Conservation (phyloP, 2,888 invertebrate genomes). For the Chloroclysta siterata region DNA sequence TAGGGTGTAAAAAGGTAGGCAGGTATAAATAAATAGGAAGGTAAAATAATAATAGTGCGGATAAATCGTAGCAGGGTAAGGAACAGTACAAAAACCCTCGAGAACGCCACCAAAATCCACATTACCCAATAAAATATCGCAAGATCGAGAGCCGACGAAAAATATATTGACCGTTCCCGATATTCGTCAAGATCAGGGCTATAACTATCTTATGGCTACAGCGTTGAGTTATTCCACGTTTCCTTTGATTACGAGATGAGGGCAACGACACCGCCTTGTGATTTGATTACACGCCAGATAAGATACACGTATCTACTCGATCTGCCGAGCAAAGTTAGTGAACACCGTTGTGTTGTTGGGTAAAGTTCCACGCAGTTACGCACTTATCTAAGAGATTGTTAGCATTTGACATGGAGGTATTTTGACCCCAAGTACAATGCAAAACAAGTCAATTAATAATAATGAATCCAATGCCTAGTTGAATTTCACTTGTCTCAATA, state of each 20-base stretch:
- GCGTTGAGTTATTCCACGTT: conserved; percentile 21
- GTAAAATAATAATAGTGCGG: neutral
- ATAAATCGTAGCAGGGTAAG: conserved; percentile 9
- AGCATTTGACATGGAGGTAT: conserved; percentile 4
- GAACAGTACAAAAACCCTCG: conserved; percentile 5
- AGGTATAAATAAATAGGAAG: neutral
- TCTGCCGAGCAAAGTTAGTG: conserved; percentile 8
- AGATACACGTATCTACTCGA: conserved; percentile 40
- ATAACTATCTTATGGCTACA: conserved; percentile 23
- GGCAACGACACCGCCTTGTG: conserved; percentile 52
- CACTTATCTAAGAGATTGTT: conserved; percentile 19
- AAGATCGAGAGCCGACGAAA: conserved; percentile 21
- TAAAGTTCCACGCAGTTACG: conserved; percentile 19
- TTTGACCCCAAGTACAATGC: neutral
- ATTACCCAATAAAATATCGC: conserved; percentile 23
- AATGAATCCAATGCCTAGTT: neutral
- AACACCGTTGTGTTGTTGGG: conserved; percentile 6
- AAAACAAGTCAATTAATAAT: neutral
- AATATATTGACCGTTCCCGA: conserved; percentile 30
- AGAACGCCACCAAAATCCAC: conserved; percentile 20
- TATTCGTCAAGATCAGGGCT: conserved; percentile 32
- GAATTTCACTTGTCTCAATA: no score
- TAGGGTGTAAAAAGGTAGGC: neutral
- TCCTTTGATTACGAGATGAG: conserved; percentile 49
- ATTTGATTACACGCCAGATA: conserved; percentile 55